phyloP scores from a whole-genome alignment of 2,797 vertebrate genomes.

The Mus minutoides region DNA sequence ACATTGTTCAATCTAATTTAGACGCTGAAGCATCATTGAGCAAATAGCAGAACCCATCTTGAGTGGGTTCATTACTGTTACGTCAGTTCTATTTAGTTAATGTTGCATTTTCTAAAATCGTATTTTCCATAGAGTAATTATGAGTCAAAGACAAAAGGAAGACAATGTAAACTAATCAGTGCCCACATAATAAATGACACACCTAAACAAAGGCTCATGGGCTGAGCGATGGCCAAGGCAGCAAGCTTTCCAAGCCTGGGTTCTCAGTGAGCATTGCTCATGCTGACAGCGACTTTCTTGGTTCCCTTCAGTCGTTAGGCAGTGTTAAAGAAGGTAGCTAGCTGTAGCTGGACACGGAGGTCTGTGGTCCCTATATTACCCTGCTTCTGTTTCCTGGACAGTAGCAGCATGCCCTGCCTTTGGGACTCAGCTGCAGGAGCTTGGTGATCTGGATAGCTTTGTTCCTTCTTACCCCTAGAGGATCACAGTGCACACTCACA shows the following conservation, averaged over 20 bases:
- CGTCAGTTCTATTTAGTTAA: not conserved
- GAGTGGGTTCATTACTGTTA: not conserved
- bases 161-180: conserved; percentile 31
- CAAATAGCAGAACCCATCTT: not conserved
- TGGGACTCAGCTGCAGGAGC: not conserved
- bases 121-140: conserved; percentile 27
- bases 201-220: not conserved
- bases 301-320: not conserved
- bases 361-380: fast-evolving
- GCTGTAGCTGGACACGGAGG: fast-evolving
- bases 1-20: not conserved
- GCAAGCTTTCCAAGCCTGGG: not conserved
- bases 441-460: not conserved
- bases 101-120: conserved; percentile 32
- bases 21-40: not conserved
- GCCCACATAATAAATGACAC: not conserved
- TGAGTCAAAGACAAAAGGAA: conserved; percentile 48
- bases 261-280: not conserved
- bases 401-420: fast-evolving
- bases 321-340: not conserved
- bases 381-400: not conserved
- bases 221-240: not conserved
- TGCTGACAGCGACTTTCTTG: not conserved
- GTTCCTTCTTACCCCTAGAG: not conserved
- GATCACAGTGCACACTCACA: not conserved